These are phyloP conservation scores for Sapajus apella DNA, from an alignment of 2,113 vertebrate genomes.

Conservation along the genomic window DNA sequence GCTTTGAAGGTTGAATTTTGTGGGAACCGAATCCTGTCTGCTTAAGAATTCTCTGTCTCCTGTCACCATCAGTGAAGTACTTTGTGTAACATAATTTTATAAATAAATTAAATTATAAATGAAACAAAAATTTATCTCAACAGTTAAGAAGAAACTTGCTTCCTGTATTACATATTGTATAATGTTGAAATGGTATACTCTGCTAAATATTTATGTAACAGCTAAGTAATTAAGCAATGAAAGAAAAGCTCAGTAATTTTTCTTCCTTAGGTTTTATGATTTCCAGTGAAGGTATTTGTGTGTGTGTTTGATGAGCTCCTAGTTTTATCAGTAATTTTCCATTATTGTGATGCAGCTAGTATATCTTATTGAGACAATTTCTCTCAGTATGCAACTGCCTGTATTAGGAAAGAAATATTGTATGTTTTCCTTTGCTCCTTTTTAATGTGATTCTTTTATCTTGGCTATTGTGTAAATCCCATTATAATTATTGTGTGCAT, in stretches of 20 bases:
- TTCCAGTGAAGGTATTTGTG: not conserved
- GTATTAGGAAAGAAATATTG: not conserved
- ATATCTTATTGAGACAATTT: slow-evolving; percentile 17
- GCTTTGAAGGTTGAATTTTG: too few species aligned
- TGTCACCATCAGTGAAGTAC: not conserved
- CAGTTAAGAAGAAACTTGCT: not conserved
- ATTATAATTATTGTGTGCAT: slow-evolving; percentile 32
- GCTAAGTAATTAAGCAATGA: slow-evolving; percentile 17
- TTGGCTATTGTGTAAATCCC: slow-evolving; percentile 18
- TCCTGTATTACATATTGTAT: not conserved
- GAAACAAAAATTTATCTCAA: not conserved
- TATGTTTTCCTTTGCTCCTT: slow-evolving; percentile 25
- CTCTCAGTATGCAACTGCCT: not conserved
- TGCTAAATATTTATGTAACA: slow-evolving; percentile 46
- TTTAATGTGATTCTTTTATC: slow-evolving; percentile 47
- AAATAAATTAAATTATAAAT: slow-evolving; percentile 30
- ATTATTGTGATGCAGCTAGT: slow-evolving; percentile 25
- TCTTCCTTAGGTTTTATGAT: slow-evolving; percentile 44
- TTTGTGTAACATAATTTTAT: not conserved
- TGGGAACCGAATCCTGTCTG: too few species aligned
- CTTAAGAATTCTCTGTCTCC: too few species aligned
- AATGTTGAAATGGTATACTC: not conserved
- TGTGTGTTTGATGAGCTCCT: not conserved
- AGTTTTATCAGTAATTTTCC: slow-evolving; percentile 44
- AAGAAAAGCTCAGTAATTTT: slow-evolving; percentile 35